These are phyloP conservation scores for Athalia cordata DNA, from an alignment of 2,888 invertebrate species.

Conservation along the genomic window DNA sequence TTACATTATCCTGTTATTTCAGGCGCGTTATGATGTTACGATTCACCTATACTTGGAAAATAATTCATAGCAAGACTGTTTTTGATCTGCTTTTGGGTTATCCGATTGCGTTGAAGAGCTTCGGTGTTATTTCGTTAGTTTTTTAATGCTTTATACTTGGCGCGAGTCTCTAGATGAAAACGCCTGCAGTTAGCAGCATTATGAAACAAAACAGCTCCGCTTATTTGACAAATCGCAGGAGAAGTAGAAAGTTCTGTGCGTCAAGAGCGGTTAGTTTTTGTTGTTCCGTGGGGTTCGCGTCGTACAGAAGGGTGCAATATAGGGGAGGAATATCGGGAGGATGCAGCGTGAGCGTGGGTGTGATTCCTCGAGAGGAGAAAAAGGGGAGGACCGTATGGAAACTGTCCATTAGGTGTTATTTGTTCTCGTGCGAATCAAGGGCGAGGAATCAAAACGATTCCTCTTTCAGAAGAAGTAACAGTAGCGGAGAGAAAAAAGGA, in stretches of 20 bases:
- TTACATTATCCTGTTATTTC: no score
- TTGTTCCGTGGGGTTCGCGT: slow-evolving; percentile 18
- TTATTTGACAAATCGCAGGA: slow-evolving; percentile 31
- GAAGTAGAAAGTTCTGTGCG: slow-evolving; percentile 20
- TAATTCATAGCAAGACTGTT: no score
- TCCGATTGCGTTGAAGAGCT: no score
- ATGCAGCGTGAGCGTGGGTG: slow-evolving; percentile 1
- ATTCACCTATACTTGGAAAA: no score
- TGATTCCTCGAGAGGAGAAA: slow-evolving; percentile 11
- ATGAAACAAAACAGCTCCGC: slow-evolving; percentile 26
- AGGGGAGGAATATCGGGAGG: background rate
- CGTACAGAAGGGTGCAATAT: background rate
- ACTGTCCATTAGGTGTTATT: slow-evolving; percentile 37
- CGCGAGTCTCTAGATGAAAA: background rate
- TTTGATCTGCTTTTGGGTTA: no score
- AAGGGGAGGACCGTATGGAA: slow-evolving; percentile 32
- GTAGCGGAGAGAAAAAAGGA: background rate
- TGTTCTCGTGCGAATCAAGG: slow-evolving; percentile 34
- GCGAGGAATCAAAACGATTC: slow-evolving; percentile 41
- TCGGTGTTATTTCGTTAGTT: no score
- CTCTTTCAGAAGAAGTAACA: slow-evolving; percentile 11
- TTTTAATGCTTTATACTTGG: background rate
- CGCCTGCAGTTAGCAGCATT: slow-evolving; percentile 23
- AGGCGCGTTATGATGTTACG: no score
- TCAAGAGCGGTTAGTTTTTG: slow-evolving; percentile 43